Conservation (phyloP, 1,140 invertebrate species). For the Diuraphis noxia region DNA sequence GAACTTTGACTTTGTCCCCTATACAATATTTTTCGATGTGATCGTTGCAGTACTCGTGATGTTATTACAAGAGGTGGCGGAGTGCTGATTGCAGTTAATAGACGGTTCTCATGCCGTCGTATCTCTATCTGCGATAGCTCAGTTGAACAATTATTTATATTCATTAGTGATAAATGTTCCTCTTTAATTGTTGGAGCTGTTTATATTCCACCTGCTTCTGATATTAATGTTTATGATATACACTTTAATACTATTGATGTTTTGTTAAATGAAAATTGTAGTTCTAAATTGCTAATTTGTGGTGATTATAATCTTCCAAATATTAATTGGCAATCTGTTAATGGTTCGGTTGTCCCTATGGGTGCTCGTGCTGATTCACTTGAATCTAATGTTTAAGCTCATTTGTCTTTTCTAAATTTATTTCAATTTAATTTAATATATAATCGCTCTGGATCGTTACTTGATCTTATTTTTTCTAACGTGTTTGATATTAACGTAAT, state of each 20-base stretch:
- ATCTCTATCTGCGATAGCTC: neutral
- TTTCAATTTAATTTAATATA: too few species aligned
- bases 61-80: neutral
- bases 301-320: conserved; percentile 2
- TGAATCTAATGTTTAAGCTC: neutral
- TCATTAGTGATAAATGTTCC: neutral
- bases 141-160: neutral
- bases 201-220: neutral
- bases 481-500: neutral
- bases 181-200: neutral
- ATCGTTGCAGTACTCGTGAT: too few species aligned
- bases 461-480: conserved; percentile 19
- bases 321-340: neutral
- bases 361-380: neutral
- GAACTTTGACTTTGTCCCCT: too few species aligned
- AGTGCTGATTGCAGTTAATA: neutral
- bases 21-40: too few species aligned
- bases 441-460: conserved; percentile 11
- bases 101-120: neutral
- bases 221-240: conserved; percentile 15
- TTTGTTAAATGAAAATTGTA: neutral
- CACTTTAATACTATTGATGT: conserved; percentile 13
- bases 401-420: conserved; percentile 6
- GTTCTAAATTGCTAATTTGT: neutral
- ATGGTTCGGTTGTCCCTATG: neutral